phyloP scores from a whole-genome alignment of 2,797 vertebrate species.

The Dermochelys coriacea region DNA sequence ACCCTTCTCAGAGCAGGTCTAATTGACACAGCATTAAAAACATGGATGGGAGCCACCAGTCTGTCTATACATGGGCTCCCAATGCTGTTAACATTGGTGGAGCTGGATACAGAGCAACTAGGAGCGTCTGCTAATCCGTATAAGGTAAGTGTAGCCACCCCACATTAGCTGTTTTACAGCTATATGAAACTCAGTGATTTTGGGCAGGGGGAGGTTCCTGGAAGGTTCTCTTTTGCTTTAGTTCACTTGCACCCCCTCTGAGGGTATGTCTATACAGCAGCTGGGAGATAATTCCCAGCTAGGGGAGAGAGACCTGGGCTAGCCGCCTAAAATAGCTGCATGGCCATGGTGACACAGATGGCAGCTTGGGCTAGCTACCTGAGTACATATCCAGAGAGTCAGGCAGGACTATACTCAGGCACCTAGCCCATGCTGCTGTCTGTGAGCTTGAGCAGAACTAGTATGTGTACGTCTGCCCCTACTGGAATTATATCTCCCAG shows the following conservation, averaged over 20 bases:
- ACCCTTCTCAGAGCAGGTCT: conserved; percentile 7
- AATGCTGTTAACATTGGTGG: background rate
- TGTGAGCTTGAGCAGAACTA: background rate
- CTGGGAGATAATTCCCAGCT: background rate
- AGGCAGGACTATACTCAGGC: background rate
- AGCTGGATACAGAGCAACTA: background rate
- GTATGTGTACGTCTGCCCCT: background rate
- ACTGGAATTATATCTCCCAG: background rate
- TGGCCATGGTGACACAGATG: background rate
- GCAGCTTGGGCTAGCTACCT: background rate
- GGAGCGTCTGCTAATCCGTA: background rate
- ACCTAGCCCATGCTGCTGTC: background rate
- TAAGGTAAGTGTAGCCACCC: background rate
- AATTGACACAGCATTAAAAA: background rate
- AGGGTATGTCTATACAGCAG: background rate
- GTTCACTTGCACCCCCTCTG: background rate
- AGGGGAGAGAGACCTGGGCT: background rate
- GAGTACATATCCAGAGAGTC: background rate
- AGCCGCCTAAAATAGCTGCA: background rate
- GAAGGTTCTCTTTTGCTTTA: conserved; percentile 6
- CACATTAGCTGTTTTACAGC: background rate
- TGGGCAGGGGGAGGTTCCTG: background rate
- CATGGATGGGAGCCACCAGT: background rate
- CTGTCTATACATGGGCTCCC: background rate
- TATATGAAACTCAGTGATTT: background rate